Evolutionary conservation across 2,888 invertebrate genomes (phyloP).

Genomic region (Caenorhabditis zanzibari): DNA sequence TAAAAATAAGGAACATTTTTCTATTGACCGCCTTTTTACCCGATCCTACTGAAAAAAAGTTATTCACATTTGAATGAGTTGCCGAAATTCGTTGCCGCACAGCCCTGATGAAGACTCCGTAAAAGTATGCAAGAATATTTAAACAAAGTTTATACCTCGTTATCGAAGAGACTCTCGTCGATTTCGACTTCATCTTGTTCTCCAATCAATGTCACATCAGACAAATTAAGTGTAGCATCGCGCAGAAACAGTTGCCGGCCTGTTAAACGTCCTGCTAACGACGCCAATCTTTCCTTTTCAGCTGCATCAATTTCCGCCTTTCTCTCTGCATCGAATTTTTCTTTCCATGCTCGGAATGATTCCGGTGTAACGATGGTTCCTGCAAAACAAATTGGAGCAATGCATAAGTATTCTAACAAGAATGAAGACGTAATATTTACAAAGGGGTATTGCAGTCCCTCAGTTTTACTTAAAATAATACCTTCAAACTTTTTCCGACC

Average conservation of each 20-base stretch:
- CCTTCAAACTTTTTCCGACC: constrained; percentile 91
- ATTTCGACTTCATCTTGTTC: constrained; percentile 90
- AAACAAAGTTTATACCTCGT: constrained; percentile 65
- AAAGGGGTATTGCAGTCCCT: too few species aligned
- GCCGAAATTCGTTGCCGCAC: too few species aligned
- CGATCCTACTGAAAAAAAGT: too few species aligned
- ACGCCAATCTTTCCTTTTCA: constrained; percentile 76
- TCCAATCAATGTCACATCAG: constrained; percentile 88
- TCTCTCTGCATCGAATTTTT: constrained; percentile 93
- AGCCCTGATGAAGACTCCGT: too few species aligned
- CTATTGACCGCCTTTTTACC: too few species aligned
- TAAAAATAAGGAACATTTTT: not conserved
- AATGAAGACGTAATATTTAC: too few species aligned
- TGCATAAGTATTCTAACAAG: too few species aligned
- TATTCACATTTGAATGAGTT: too few species aligned
- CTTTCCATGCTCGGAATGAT: constrained; percentile 95
- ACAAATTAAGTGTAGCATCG: constrained; percentile 92
- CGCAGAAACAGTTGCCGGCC: constrained; percentile 95
- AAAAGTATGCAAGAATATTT: too few species aligned
- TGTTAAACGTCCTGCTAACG: constrained; percentile 76
- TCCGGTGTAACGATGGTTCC: constrained; percentile 97
- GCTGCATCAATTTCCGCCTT: constrained; percentile 72
- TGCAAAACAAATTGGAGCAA: constrained; percentile 84
- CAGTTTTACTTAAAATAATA: constrained; percentile 81
- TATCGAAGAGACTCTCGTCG: constrained; percentile 92